A percentile compares a stretch with the other conserved stretches of the same genome.
Conservation (phyloP, 1,140 invertebrate genomes). For the Araneus ventricosus region DNA sequence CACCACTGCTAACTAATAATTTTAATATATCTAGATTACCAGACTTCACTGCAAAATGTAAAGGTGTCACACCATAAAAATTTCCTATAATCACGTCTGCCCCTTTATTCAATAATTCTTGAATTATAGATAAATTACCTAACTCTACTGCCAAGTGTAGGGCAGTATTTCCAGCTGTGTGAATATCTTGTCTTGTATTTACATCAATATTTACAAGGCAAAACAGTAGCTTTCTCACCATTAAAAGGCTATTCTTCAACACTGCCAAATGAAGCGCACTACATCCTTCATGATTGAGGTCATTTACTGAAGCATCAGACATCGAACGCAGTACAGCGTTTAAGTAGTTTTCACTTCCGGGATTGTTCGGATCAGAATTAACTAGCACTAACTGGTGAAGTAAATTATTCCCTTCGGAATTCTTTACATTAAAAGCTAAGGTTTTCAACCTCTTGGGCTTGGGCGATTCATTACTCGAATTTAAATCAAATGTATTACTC, state of each 20-base stretch:
- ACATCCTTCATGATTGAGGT: not conserved
- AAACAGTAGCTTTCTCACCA: no score
- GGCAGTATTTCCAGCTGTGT: not conserved
- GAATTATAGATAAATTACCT: not conserved
- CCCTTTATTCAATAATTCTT: not conserved
- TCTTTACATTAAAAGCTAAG: not conserved
- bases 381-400: no score
- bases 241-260: no score
- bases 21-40: slow-evolving; percentile 11
- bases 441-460: slow-evolving; percentile 10
- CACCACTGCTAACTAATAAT: not conserved
- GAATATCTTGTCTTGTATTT: not conserved
- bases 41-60: not conserved
- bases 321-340: slow-evolving; percentile 5
- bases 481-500: no score
- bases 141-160: not conserved
- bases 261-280: no score
- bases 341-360: not conserved
- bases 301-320: not conserved
- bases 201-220: not conserved
- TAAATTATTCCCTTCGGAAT: slow-evolving; percentile 1
- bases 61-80: not conserved
- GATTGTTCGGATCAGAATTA: not conserved
- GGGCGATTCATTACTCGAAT: no score
- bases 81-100: not conserved